Evolutionary conservation across 2,797 vertebrate genomes (phyloP), one percentile per base, ranked within the genome.

Genomic region (Amniataba percoides): DNA sequence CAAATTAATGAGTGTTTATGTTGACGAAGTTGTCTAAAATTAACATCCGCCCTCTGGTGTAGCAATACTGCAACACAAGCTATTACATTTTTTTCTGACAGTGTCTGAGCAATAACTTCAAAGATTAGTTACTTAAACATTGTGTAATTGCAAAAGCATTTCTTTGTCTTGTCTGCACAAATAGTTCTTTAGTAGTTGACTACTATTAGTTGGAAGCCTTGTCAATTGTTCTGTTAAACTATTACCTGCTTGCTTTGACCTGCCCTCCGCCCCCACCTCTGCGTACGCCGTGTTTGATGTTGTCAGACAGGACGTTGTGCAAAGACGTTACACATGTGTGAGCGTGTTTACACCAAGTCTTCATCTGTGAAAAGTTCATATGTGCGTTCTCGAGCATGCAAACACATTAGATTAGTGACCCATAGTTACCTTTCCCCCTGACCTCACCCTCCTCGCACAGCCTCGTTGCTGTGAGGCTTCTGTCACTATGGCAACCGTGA

Each of bases 401-500:
- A 80, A 52, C 69, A 71, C 69, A 78, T 62, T 81, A 72, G 78
- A 77, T 87, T 52, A 73, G 68, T 91, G 92, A 93, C 91, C 93
- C 55, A 71, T 85, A 87, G 89, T 94, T 93, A 86, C 92, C 91
- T 90, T 83, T 89, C 71, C 80, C 83, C 76, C 88, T 89, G 87
- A 90, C 89, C 90, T 92, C 87, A 86, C 87, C 80, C 56, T 86
- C 77, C 81, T 72, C 52, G 64, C 75, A 76, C 71, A 71, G 79
- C 78, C 77, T 85, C 52, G 18, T 88, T 86, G 88, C 78, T 55
- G 89, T 80, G 68, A 94, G 92, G 92, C 88, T 91, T 80, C 88
- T 88, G 87, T 94, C 87, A 76, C 95, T 85, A 92, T 93, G 93
- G 94, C 91, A 88, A 94, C 93, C 76, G 61, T 95, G 91, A 95